These are phyloP conservation scores for Anarrhichthys ocellatus DNA, from an alignment of 2,113 vertebrate species.

Conservation along the genomic window DNA sequence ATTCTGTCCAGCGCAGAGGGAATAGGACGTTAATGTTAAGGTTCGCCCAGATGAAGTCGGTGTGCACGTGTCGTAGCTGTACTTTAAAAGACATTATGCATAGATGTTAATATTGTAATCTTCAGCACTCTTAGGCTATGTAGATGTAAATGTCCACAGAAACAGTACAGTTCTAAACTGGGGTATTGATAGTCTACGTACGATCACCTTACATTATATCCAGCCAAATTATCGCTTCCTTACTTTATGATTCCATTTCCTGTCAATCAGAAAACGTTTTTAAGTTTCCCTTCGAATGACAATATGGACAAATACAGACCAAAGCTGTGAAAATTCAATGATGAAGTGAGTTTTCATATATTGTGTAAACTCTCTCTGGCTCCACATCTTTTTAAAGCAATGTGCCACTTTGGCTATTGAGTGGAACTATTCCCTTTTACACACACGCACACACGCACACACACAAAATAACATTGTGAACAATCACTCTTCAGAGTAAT, in stretches of 20 bases:
- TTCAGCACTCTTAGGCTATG: conserved; percentile 70
- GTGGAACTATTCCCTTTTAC: conserved; percentile 5
- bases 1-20: conserved; percentile 43
- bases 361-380: background rate
- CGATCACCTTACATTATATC: conserved; percentile 40
- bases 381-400: background rate
- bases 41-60: conserved; percentile 57
- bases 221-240: conserved; percentile 45
- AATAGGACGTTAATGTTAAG: conserved; percentile 36
- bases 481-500: background rate
- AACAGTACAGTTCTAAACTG: conserved; percentile 36
- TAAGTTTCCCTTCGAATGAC: background rate
- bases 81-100: conserved; percentile 79
- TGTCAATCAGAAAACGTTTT: conserved; percentile 29
- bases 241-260: conserved; percentile 43
- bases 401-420: conserved; percentile 14
- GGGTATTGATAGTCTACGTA: conserved; percentile 49
- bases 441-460: background rate
- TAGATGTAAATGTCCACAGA: conserved; percentile 70
- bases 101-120: conserved; percentile 73
- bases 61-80: conserved; percentile 74
- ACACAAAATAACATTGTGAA: background rate
- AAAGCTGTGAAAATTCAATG: conserved; percentile 36
- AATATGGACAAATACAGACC: conserved; percentile 11
- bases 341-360: conserved; percentile 15